These are phyloP conservation scores for Danio aesculapii DNA, from an alignment of 2,797 vertebrate species.

Conservation along the genomic window DNA sequence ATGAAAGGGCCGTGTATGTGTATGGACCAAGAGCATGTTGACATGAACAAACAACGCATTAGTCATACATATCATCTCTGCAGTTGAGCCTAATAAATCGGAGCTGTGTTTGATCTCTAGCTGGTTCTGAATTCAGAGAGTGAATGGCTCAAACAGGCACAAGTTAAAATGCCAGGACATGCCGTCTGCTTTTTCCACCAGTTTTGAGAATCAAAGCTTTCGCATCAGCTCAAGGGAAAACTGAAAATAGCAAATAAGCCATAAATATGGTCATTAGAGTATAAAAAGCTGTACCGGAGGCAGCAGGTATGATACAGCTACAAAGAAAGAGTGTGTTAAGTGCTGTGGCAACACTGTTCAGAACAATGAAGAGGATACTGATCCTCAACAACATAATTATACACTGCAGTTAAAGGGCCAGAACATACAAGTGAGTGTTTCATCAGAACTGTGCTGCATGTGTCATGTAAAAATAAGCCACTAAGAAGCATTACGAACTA, in stretches of 20 bases:
- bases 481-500: constrained; percentile 9
- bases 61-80: constrained; percentile 75
- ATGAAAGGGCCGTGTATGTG: constrained; percentile 75
- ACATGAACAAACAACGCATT: constrained; percentile 81
- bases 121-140: constrained; percentile 80
- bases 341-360: constrained; percentile 52
- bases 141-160: constrained; percentile 72
- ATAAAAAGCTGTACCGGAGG: constrained; percentile 67
- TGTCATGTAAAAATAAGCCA: constrained; percentile 32
- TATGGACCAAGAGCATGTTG: constrained; percentile 75
- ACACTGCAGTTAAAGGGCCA: constrained; percentile 33
- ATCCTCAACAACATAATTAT: constrained; percentile 51
- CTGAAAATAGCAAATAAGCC: constrained; percentile 72
- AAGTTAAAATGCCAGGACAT: constrained; percentile 72
- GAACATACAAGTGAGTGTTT: constrained; percentile 5
- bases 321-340: constrained; percentile 50
- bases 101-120: constrained; percentile 80
- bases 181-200: constrained; percentile 63
- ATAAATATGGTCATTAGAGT: constrained; percentile 73
- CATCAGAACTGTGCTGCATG: constrained; percentile 10
- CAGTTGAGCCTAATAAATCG: constrained; percentile 79
- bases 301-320: constrained; percentile 52
- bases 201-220: constrained; percentile 71
- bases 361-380: constrained; percentile 51
- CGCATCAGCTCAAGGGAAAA: constrained; percentile 66